Percentiles rank a stretch among this genome's conserved stretches.
phyloP scores from a whole-genome alignment of 92 coral and sea anemone species.

The Porites rus region DNA sequence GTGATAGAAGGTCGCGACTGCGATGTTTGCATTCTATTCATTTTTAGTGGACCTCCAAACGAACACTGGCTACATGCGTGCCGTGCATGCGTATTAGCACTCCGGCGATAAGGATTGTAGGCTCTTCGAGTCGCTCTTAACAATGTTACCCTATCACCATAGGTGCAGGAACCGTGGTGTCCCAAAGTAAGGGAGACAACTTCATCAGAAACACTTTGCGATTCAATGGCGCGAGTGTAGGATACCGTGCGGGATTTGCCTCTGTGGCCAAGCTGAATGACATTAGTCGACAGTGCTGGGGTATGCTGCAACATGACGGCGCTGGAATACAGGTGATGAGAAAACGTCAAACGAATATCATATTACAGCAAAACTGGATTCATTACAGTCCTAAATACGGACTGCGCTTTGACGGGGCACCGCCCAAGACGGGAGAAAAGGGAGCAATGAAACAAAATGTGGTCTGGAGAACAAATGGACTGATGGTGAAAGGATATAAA shows the following conservation, averaged over 20 bases:
- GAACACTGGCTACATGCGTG: no score
- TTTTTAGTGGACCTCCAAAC: no score
- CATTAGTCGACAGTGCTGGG: slow-evolving; percentile 80
- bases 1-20: no score
- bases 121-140: no score
- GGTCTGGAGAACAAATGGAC: slow-evolving; percentile 66
- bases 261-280: slow-evolving; percentile 58
- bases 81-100: no score
- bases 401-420: slow-evolving; percentile 73
- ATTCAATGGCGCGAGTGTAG: slow-evolving; percentile 71
- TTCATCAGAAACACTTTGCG: slow-evolving; percentile 68
- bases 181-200: slow-evolving; percentile 59
- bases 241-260: slow-evolving; percentile 31
- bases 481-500: slow-evolving; percentile 77
- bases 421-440: slow-evolving; percentile 67
- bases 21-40: no score
- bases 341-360: slow-evolving; percentile 59
- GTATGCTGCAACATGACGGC: slow-evolving; percentile 82
- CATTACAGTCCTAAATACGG: slow-evolving; percentile 79
- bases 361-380: slow-evolving; percentile 70
- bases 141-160: no score
- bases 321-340: slow-evolving; percentile 59
- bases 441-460: slow-evolving; percentile 75
- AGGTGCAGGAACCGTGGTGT: slow-evolving; percentile 67
- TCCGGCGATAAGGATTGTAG: no score